These are phyloP conservation scores for Hydropotes inermis DNA, from an alignment of 2,113 vertebrate genomes.

Conservation along the genomic window DNA sequence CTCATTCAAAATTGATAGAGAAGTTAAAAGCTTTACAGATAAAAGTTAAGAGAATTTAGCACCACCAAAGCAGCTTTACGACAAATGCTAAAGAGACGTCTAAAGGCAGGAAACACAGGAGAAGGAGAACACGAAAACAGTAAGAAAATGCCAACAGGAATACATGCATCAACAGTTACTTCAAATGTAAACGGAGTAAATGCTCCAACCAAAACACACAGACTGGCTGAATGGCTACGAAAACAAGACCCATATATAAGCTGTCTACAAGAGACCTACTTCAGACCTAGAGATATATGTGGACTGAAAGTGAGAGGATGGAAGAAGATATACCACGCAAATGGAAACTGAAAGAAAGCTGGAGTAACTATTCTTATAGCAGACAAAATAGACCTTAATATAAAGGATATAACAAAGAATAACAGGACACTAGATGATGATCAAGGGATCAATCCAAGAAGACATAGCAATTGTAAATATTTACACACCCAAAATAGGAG, in stretches of 20 bases:
- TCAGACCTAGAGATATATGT: background rate
- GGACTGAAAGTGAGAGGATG: background rate
- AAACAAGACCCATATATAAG: background rate
- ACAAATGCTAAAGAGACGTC: background rate
- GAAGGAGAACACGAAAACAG: background rate
- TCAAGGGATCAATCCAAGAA: background rate
- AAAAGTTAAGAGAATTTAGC: background rate
- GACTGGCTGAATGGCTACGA: background rate
- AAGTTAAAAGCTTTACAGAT: background rate
- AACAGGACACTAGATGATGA: background rate
- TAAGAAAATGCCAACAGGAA: background rate
- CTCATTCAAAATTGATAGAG: background rate
- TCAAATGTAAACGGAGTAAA: background rate
- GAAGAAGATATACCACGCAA: background rate
- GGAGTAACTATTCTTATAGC: background rate
- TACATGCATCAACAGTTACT: background rate
- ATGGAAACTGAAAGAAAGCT: background rate
- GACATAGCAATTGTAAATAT: background rate
- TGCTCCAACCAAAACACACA: background rate
- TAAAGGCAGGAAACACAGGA: background rate
- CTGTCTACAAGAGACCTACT: background rate
- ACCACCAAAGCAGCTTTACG: background rate
- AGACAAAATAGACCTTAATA: background rate
- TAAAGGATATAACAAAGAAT: background rate
- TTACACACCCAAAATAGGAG: background rate